Evolutionary conservation across 2,113 vertebrate genomes (phyloP).

Genomic region (Eudyptes chrysolophus): DNA sequence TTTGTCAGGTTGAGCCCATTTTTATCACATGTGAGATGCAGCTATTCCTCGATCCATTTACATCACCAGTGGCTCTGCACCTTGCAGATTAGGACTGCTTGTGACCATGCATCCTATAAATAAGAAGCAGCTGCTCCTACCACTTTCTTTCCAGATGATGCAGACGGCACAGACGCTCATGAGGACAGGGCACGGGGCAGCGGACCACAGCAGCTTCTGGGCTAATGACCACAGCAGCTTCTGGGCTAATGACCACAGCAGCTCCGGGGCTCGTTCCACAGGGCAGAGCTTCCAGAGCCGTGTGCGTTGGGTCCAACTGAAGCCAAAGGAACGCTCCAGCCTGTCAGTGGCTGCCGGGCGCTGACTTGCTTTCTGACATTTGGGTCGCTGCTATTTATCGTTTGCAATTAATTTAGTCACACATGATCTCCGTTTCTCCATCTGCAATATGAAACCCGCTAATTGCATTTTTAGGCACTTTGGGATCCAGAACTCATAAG

Average conservation of each 20-base stretch:
- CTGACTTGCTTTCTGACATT: background rate
- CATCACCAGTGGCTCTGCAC: background rate
- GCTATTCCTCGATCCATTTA: background rate
- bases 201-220: background rate
- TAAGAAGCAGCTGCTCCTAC: background rate
- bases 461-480: accelerated
- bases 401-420: background rate
- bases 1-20: background rate
- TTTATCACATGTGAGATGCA: background rate
- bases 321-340: background rate
- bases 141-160: background rate
- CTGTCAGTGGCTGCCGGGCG: accelerated
- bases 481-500: background rate
- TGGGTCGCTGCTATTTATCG: background rate
- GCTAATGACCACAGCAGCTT: background rate
- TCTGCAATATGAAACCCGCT: background rate
- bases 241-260: background rate
- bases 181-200: background rate
- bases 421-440: background rate
- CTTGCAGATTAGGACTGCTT: background rate
- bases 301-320: accelerated
- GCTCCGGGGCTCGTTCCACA: accelerated
- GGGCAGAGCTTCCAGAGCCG: background rate
- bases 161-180: accelerated
- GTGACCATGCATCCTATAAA: background rate